Conservation (phyloP, 1,140 invertebrate genomes). For the Cylas formicarius region DNA sequence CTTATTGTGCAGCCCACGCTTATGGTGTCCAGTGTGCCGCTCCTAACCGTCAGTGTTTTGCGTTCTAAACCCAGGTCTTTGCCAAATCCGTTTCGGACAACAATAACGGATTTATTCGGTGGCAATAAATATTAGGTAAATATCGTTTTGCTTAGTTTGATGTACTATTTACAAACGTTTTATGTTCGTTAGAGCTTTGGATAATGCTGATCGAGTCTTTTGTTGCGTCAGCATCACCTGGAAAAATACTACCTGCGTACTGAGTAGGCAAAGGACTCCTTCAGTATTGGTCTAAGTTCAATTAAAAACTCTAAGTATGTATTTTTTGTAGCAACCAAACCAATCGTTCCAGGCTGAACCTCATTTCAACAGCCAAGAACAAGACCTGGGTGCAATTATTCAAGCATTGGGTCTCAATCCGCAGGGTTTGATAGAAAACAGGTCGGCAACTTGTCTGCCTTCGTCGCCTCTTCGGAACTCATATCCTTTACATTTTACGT, state of each 20-base stretch:
- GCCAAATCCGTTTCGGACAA: conserved; percentile 32
- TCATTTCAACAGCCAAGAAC: conserved; percentile 8
- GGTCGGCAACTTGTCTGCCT: conserved; percentile 30
- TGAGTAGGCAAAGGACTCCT: too few relatives aligned
- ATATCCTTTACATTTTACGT: conserved; percentile 35
- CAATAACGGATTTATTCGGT: conserved; percentile 36
- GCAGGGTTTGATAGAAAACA: conserved; percentile 36
- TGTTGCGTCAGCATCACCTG: too few relatives aligned
- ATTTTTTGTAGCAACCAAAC: conserved; percentile 14
- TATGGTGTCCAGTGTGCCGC: too few relatives aligned
- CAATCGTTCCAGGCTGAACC: conserved; percentile 1
- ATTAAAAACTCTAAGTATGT: neutral
- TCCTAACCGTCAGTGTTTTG: conserved; percentile 20
- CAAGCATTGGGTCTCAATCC: conserved; percentile 33
- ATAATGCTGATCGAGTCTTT: too few relatives aligned
- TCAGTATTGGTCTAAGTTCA: too few relatives aligned
- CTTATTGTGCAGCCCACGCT: too few relatives aligned
- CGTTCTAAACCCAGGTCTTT: conserved; percentile 33
- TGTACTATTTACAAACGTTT: neutral
- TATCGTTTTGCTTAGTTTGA: neutral
- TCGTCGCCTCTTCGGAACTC: conserved; percentile 32
- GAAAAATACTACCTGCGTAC: too few relatives aligned
- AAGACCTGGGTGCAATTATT: conserved; percentile 26
- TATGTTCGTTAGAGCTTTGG: too few relatives aligned
- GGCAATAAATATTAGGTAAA: conserved; percentile 38